Base-by-base conservation (phyloP, 2,797 vertebrate species). In the Halcyon smyrnensis region DNA sequence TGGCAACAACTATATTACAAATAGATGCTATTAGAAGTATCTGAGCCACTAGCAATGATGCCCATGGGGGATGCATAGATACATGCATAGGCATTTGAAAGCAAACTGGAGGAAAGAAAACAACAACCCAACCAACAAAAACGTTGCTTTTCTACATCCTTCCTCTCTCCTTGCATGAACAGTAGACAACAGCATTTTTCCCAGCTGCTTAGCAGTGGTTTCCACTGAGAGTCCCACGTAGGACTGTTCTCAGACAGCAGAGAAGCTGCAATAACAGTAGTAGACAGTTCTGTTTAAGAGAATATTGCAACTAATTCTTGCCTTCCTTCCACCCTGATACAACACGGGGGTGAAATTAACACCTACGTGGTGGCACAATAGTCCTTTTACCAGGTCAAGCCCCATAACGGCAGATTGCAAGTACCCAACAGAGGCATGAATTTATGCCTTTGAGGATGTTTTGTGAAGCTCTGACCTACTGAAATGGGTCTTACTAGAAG, bases 21-120 rank as follows among this genome's bases (percentile, higher is more conserved):
- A 37, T 6, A 64, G 39, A 32, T 69, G 45, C 3, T 45, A 21
- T 41, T 32, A 43, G 43, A 68, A n/a, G 20, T 19, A 37, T 5
- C 7, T n/a, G 30, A 75, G 21, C 17, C 37, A n/a, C 32, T 7
- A 32, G 14, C 45, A 84, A 18, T n/a, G 27, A 36, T 2, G 4
- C 11, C 43, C 0, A 0, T 37, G 43, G 13, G 32, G 28, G 11
- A 6, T 32, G 15, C 1, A 1, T 15, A 45, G 50, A 39, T 32
- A 39, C 11, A n/a, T 37, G 39, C 1, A 48, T 1, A 27, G 19
- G 9, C 11, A 46, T 34, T 17, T 62, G 15, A 94, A 89, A 92
- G 21, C 28, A 83, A 48, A 85, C 0, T 12, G 21, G 17, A 17
- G 9, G 0, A 24, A 64, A 56, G 36, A 14, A 14, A 37, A 1